Conservation (phyloP, 2,888 invertebrate species). For the Drosophila kanekoi region DNA sequence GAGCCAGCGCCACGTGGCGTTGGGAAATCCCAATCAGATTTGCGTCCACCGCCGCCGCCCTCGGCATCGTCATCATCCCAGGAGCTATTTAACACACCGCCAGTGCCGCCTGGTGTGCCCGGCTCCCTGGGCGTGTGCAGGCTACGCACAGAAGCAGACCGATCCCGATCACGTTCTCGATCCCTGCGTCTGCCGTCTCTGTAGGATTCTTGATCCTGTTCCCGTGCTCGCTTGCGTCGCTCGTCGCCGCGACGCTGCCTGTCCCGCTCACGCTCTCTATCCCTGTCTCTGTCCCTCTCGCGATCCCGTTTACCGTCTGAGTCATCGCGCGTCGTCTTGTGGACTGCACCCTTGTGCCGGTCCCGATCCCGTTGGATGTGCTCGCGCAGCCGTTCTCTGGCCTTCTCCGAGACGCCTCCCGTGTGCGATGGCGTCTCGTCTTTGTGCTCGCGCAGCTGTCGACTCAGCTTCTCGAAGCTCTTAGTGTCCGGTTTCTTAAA, state of each 20-base stretch:
- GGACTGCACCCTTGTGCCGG: conserved; percentile 58
- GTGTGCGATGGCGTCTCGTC: conserved; percentile 98
- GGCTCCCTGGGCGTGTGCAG: conserved; percentile 89
- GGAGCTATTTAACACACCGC: conserved; percentile 86
- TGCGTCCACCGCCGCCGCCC: conserved; percentile 71
- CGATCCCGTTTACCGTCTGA: conserved; percentile 58
- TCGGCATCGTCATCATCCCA: conserved; percentile 89
- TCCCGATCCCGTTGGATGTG: conserved; percentile 86
- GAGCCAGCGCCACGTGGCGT: conserved; percentile 88
- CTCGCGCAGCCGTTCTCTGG: conserved; percentile 89
- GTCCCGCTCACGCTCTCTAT: conserved; percentile 59
- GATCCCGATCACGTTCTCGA: conserved; percentile 56
- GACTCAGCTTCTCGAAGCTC: conserved; percentile 82
- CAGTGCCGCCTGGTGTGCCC: conserved; percentile 90
- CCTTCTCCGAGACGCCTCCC: conserved; percentile 92
- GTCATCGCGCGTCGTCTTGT: conserved; percentile 52
- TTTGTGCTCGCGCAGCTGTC: conserved; percentile 91
- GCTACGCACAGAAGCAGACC: conserved; percentile 83
- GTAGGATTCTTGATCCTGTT: conserved; percentile 81
- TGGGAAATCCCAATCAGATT: conserved; percentile 96
- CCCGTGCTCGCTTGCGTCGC: conserved; percentile 59
- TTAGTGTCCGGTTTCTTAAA: conserved; percentile 84
- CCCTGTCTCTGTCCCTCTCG: conserved; percentile 71
- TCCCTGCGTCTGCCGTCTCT: conserved; percentile 53
- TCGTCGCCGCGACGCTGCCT: conserved; percentile 58